Evolutionary conservation across 2,888 invertebrate genomes (phyloP).

Genomic region (Minunthozetes semirufus): DNA sequence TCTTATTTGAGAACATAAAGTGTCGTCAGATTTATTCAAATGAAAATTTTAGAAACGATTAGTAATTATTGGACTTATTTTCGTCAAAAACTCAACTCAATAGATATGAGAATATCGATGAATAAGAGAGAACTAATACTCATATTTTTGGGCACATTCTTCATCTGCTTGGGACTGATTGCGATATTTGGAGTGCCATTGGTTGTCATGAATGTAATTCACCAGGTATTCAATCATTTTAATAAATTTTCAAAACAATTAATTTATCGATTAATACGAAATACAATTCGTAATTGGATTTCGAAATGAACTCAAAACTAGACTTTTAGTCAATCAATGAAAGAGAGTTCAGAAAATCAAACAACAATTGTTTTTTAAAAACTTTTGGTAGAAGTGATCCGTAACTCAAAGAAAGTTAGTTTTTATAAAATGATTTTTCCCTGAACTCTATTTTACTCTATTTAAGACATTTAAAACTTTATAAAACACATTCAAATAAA

Average conservation of each 20-base stretch:
- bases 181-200: slow-evolving; percentile 11
- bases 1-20: neutral
- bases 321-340: no score
- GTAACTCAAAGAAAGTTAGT: no score
- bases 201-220: neutral
- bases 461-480: neutral
- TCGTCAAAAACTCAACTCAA: neutral
- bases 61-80: neutral
- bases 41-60: neutral
- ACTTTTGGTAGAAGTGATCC: no score
- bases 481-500: neutral
- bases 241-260: no score
- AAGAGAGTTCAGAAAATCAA: no score
- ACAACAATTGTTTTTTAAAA: no score
- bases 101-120: slow-evolving; percentile 1
- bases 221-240: slow-evolving; percentile 1
- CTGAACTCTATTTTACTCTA: neutral
- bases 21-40: neutral
- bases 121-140: slow-evolving; percentile 15
- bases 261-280: no score
- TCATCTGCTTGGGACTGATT: slow-evolving; percentile 14
- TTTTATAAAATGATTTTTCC: no score
- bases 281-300: no score
- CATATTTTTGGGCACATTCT: slow-evolving; percentile 22
- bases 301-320: no score